Base-by-base conservation (phyloP, 2,888 invertebrate genomes). In the Lochmaea crataegi region DNA sequence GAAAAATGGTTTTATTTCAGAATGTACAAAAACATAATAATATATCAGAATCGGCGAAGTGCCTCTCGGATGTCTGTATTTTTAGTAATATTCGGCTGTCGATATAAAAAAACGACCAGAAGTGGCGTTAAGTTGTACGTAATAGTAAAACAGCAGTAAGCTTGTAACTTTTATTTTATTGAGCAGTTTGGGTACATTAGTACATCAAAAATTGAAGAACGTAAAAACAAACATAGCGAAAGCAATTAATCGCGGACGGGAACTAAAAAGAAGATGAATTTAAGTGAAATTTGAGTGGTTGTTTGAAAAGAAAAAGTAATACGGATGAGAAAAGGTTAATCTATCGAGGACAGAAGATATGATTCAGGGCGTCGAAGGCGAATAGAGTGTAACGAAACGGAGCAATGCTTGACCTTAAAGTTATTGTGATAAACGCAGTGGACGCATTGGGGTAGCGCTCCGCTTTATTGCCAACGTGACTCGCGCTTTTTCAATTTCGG, bases 401-500 rank as follows among this genome's bases (percentile, higher is more conserved):
- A 53, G 61, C 66, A 56, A 73, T 79, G 81, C 78, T 80, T 78
- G 81, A 80, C 81, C 80, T 82, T 83, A 83, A 81, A 82, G 84
- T 85, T 83, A 83, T 82, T 81, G 82, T 85, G 86, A 86, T 86
- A 85, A 85, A 86, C 86, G 86, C 85, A 85, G 83, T 82, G 83
- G 84, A 85, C 85, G 85, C 85, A 85, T 85, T 84, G 85, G 32
- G 83, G 84, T 83, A 82, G 82, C 83, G 84, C 84, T 84, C 83
- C 84, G 83, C 85, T 87, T 87, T 87, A 87, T 86, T 87, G 86
- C 85, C 84, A 84, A 86, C 86, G 87, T 87, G 87, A 85, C 85
- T 86, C 86, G 85, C 86, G 86, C 86, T 86, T 87, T 87, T 87
- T 87, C 87, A 87, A 87, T 87, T 87, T 87, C 85, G 85, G 84